A percentile compares a stretch with the other conserved stretches of the same genome.
Conservation (phyloP, 2,113 vertebrate species). For the Gallinago media region DNA sequence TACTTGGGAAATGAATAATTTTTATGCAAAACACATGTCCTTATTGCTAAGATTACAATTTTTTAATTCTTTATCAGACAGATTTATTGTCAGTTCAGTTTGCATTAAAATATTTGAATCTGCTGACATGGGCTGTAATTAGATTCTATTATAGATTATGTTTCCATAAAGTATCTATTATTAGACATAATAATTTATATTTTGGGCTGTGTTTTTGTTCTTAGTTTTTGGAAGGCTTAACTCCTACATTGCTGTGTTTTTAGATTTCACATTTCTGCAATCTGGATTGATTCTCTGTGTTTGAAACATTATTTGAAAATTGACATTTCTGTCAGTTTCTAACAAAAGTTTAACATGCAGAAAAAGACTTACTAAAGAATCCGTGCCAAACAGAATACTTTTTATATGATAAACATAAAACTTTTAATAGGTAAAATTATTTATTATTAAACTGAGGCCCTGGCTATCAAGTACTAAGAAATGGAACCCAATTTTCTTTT, state of each 20-base stretch:
- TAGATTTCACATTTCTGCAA: background rate
- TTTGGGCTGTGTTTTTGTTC: background rate
- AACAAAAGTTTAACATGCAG: background rate
- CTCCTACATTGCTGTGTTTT: background rate
- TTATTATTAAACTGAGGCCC: background rate
- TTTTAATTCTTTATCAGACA: conserved; percentile 51
- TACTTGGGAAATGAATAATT: conserved; percentile 60
- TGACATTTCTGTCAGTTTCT: background rate
- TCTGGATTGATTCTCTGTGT: background rate
- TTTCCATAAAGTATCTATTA: background rate
- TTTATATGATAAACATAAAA: background rate
- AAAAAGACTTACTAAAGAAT: background rate
- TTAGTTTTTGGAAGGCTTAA: background rate
- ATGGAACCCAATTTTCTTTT: background rate
- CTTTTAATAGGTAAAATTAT: background rate
- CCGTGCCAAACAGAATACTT: background rate
- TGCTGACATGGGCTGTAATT: conserved; percentile 15
- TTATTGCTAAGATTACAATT: conserved; percentile 70
- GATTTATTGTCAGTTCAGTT: conserved; percentile 77
- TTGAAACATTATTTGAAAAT: background rate
- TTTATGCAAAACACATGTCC: conserved; percentile 62
- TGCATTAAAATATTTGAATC: conserved; percentile 71
- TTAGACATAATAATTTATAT: background rate
- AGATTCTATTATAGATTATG: conserved; percentile 48
- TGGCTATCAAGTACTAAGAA: background rate